These are phyloP conservation scores for Lytechinus variegatus DNA, from an alignment of 35 echinoderm and acorn worm genomes.

Conservation along the genomic window DNA sequence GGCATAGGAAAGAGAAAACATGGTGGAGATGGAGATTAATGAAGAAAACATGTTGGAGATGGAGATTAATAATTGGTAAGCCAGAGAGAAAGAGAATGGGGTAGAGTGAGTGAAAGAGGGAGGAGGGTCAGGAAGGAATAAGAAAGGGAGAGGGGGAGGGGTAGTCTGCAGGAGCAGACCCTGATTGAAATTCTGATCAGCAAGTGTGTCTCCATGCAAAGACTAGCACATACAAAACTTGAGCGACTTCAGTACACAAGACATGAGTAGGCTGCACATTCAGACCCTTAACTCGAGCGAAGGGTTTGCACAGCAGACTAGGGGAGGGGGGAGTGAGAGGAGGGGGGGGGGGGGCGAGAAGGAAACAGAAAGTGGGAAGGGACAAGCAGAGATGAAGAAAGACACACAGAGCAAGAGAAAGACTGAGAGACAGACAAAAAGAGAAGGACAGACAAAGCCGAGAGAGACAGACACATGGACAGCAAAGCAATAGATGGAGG, in stretches of 20 bases:
- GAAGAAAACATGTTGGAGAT: too few relatives aligned
- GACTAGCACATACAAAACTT: neutral
- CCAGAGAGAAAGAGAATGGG: neutral
- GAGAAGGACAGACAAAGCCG: too few relatives aligned
- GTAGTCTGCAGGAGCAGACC: too few relatives aligned
- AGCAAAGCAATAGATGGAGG: neutral
- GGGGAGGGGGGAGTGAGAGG: neutral
- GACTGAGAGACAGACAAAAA: neutral
- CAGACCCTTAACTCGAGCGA: too few relatives aligned
- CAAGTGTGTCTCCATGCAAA: too few relatives aligned
- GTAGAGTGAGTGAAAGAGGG: neutral
- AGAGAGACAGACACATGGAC: too few relatives aligned
- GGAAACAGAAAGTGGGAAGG: neutral
- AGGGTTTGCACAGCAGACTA: too few relatives aligned
- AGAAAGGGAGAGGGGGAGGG: neutral
- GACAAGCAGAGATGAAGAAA: neutral
- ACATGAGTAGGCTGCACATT: too few relatives aligned
- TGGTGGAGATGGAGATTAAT: too few relatives aligned
- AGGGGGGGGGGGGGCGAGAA: neutral
- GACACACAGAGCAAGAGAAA: neutral
- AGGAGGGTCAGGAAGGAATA: neutral
- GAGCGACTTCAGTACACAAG: neutral
- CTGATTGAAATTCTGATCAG: too few relatives aligned
- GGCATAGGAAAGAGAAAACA: too few relatives aligned
- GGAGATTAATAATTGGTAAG: too few relatives aligned